These are phyloP conservation scores for Hippocampus comes DNA, from an alignment of 2,113 vertebrate genomes.

Conservation along the genomic window DNA sequence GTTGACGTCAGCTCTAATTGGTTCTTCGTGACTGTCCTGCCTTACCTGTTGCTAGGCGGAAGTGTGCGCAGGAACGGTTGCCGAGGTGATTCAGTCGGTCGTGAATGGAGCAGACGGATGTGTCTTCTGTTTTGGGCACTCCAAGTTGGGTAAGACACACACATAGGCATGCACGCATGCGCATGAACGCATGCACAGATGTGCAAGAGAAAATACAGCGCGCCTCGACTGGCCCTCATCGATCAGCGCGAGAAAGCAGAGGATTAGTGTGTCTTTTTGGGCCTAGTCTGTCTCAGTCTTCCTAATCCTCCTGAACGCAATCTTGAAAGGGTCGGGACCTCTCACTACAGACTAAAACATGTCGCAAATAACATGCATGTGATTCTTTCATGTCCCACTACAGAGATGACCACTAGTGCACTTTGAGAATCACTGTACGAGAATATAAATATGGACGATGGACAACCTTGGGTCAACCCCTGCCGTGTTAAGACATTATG, in stretches of 20 bases:
- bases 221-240: slow-evolving; percentile 44
- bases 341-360: slow-evolving; percentile 32
- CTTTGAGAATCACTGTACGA: background rate
- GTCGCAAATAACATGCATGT: background rate
- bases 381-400: background rate
- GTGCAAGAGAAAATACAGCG: slow-evolving; percentile 36
- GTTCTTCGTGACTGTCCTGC: background rate
- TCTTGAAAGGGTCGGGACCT: slow-evolving; percentile 54
- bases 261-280: slow-evolving; percentile 62
- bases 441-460: background rate
- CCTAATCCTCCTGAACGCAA: slow-evolving; percentile 41
- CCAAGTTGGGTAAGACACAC: slow-evolving; percentile 85
- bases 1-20: background rate
- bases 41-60: slow-evolving; percentile 79
- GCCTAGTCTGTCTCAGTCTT: slow-evolving; percentile 47
- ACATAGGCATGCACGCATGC: slow-evolving; percentile 2
- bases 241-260: slow-evolving; percentile 53
- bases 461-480: background rate
- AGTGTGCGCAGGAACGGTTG: slow-evolving; percentile 93
- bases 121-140: slow-evolving; percentile 97
- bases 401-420: background rate
- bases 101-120: slow-evolving; percentile 98
- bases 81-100: slow-evolving; percentile 97
- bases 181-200: slow-evolving; percentile 2
- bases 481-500: background rate